Conservation (phyloP, 2,888 invertebrate genomes). For the Synanthedon tipuliformis region DNA sequence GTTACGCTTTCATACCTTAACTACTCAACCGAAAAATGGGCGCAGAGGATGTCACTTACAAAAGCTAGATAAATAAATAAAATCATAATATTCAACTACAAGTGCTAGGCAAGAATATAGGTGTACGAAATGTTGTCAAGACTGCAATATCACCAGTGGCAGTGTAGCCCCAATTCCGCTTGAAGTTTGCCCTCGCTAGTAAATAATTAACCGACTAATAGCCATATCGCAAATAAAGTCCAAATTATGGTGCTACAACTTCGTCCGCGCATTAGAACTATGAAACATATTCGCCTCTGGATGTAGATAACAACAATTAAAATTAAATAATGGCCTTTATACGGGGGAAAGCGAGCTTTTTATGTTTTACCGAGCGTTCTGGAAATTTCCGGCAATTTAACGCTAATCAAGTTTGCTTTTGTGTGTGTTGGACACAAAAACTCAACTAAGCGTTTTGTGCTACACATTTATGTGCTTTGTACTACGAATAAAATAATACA, state of each 20-base stretch:
- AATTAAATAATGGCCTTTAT: neutral
- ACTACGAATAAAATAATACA: too few species aligned
- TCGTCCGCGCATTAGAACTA: constrained; percentile 23
- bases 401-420: neutral
- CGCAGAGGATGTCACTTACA: too few species aligned
- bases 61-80: too few species aligned
- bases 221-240: constrained; percentile 60
- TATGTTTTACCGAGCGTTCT: neutral
- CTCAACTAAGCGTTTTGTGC: neutral
- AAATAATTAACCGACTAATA: constrained; percentile 63
- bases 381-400: neutral
- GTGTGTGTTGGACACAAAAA: neutral
- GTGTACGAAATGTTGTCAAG: too few species aligned
- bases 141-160: neutral
- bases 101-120: too few species aligned
- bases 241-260: constrained; percentile 55
- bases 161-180: constrained; percentile 6
- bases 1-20: too few species aligned
- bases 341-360: neutral
- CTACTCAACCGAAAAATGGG: too few species aligned
- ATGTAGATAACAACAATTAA: constrained; percentile 1
- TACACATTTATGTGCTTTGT: too few species aligned
- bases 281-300: constrained; percentile 24
- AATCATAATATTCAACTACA: too few species aligned
- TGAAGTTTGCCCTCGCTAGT: constrained; percentile 31